Evolutionary conservation across 2,888 invertebrate genomes (phyloP), one percentile per base, ranked within the genome.

Genomic region (Xestoiulus laeticollis): DNA sequence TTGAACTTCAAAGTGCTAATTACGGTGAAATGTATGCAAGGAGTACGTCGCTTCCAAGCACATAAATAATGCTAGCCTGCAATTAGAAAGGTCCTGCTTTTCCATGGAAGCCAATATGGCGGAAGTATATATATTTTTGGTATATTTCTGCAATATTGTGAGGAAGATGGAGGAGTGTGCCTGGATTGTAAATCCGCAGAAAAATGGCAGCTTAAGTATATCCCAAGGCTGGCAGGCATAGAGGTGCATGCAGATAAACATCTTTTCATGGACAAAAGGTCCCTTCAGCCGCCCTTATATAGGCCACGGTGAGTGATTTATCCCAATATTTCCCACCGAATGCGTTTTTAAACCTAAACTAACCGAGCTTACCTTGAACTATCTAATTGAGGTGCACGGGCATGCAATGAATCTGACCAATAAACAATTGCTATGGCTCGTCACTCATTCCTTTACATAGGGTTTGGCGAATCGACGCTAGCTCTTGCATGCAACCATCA

Each of bases 191-290:
- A 53, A 53, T 53, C 53, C 53, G 53, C 53, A 12, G 16, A 53
- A 53, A 53, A 53, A 53, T 53, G 53, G 53, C 53, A 53, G 19
- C 53, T 53, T 12, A 53, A 53, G 53, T 16, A 16, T 53, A 19
- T 53, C 53, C 53, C 53, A 53, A 53, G 53, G 53, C 53, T 53
- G 53, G 53, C 2, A 19, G 1, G 53, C 53, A 4, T 4, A 53
- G 53, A 53, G 53, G 53, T 53, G 53, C 53, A 16, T 12, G 53
- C 53, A 53, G 53, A 53, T 53, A 53, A 53, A 53, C 44, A 53
- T 53, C 53, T 53, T 53, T 53, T 53, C 53, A 53, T 53, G 53
- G 53, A 53, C 53, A 53, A 53, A 53, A 53, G 53, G 53, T 53
- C 53, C 53, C 53, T 53, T 53, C 53, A 53, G 53, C 53, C 19